Conservation (phyloP, 2,888 invertebrate genomes). For the Cantharis lateralis region DNA sequence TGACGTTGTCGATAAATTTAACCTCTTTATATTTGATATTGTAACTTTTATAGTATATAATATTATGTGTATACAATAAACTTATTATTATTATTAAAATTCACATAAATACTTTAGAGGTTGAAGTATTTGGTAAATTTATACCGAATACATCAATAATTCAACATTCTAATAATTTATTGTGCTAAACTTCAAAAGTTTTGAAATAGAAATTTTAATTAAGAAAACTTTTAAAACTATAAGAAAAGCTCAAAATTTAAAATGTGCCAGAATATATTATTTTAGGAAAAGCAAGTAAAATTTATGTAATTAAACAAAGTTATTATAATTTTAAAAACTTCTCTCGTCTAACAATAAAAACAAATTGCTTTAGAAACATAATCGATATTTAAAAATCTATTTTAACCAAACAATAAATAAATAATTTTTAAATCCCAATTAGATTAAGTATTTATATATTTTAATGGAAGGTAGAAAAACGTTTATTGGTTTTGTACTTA, state of each 20-base stretch:
- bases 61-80: no score
- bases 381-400: neutral
- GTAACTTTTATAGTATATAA: no score
- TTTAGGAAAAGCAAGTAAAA: neutral
- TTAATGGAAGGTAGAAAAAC: neutral
- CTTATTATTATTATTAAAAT: no score
- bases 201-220: neutral
- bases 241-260: no score
- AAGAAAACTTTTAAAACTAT: no score
- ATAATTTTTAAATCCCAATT: neutral
- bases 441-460: neutral
- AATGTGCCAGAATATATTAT: neutral
- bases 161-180: neutral
- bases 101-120: no score
- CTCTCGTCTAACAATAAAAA: neutral
- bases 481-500: neutral
- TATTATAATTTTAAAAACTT: neutral
- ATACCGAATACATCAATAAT: neutral
- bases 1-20: no score
- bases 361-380: neutral
- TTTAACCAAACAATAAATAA: neutral
- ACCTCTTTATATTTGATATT: no score
- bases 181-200: neutral
- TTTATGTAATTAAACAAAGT: neutral
- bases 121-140: no score